phyloP scores from a whole-genome alignment of 2,888 invertebrate genomes.

The Microctonus aethiopoides region DNA sequence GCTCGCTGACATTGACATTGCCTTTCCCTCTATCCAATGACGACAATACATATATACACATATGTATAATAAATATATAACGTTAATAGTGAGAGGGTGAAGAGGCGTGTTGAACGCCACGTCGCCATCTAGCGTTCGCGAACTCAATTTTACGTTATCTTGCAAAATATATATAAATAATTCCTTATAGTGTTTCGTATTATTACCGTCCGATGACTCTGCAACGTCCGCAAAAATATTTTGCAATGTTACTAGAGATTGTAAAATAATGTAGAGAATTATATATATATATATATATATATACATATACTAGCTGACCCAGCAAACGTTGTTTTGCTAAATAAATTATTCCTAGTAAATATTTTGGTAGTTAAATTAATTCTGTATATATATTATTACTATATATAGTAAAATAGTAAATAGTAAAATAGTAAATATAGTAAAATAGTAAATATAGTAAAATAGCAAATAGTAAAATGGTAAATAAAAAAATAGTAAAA shows the following conservation, averaged over 20 bases:
- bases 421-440: too few relatives aligned
- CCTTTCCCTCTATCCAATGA: slow-evolving; percentile 43
- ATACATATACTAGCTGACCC: too few relatives aligned
- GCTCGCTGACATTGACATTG: slow-evolving; percentile 67
- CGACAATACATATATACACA: not conserved
- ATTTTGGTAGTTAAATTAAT: too few relatives aligned
- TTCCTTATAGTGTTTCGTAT: slow-evolving; percentile 43
- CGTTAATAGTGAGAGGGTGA: slow-evolving; percentile 1
- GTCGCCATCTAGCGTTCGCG: slow-evolving; percentile 49
- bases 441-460: too few relatives aligned
- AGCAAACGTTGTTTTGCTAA: too few relatives aligned
- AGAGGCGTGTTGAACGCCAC: slow-evolving; percentile 18
- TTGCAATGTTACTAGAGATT: not conserved
- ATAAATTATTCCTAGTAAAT: too few relatives aligned
- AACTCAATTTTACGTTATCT: slow-evolving; percentile 50
- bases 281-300: too few relatives aligned
- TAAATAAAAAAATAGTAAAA: too few relatives aligned
- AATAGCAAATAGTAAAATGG: too few relatives aligned
- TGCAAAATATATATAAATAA: not conserved
- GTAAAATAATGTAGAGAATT: too few relatives aligned
- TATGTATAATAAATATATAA: not conserved
- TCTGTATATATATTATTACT: too few relatives aligned
- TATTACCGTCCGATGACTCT: slow-evolving; percentile 53
- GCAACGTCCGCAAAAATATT: slow-evolving; percentile 10
- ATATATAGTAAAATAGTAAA: too few relatives aligned